Evolutionary conservation across 2,888 invertebrate species (phyloP).

Genomic region (Thereva nobilitata): DNA sequence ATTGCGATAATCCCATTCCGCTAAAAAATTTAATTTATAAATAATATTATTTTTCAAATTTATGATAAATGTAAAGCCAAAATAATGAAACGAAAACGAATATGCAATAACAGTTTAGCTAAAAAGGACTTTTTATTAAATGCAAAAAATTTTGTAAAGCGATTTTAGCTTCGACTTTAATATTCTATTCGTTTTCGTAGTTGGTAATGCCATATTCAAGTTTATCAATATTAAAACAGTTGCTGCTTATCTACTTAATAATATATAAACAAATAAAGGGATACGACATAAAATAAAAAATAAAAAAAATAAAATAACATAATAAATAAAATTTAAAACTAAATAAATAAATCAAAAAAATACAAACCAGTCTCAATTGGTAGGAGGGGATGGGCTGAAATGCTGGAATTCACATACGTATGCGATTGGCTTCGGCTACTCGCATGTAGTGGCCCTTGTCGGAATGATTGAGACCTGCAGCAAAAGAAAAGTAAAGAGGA

Average conservation of each 20-base stretch:
- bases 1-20: slow-evolving; percentile 60
- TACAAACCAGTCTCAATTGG: slow-evolving; percentile 78
- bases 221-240: no score
- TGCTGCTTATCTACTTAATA: background rate
- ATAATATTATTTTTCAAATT: background rate
- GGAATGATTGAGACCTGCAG: slow-evolving; percentile 92
- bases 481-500: slow-evolving; percentile 61
- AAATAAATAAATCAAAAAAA: slow-evolving; percentile 49
- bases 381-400: slow-evolving; percentile 92
- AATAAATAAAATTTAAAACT: slow-evolving; percentile 43
- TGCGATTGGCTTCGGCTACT: slow-evolving; percentile 62
- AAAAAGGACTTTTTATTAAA: no score
- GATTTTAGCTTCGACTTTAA: no score
- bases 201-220: no score
- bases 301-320: slow-evolving; percentile 47
- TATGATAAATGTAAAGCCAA: background rate
- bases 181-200: no score
- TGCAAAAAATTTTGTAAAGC: no score
- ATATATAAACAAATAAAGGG: slow-evolving; percentile 38
- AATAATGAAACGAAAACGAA: no score
- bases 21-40: slow-evolving; percentile 46
- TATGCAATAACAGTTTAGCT: no score
- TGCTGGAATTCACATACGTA: slow-evolving; percentile 80
- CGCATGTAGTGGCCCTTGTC: slow-evolving; percentile 66
- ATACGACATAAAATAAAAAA: slow-evolving; percentile 46